Percentiles rank a stretch among this genome's conserved stretches.
Conservation (phyloP, 2,113 vertebrate species). For the Mesembrinibis cayennensis region DNA sequence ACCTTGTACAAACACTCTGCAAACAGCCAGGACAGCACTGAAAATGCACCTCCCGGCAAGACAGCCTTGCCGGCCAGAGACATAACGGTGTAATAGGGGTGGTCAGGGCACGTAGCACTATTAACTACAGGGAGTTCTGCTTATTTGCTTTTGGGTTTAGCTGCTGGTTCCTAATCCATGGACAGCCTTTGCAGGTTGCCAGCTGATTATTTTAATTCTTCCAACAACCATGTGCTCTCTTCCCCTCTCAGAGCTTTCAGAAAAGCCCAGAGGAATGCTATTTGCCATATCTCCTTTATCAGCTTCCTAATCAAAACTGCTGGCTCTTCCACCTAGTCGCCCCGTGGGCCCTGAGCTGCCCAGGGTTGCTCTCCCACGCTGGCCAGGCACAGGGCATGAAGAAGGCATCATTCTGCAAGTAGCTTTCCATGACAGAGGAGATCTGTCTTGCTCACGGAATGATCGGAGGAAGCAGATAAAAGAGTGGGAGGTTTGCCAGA, state of each 20-base stretch:
- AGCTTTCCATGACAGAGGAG: background rate
- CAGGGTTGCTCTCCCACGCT: background rate
- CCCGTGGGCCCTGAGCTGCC: background rate
- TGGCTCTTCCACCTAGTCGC: background rate
- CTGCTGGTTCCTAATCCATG: background rate
- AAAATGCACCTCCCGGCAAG: background rate
- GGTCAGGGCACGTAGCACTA: background rate
- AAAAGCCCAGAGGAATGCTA: fast-evolving
- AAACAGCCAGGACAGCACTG: background rate
- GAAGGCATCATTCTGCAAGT: background rate
- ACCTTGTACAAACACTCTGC: no score
- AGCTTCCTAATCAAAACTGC: background rate
- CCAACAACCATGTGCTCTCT: background rate
- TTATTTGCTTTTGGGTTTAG: background rate
- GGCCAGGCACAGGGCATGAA: background rate
- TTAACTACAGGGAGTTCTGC: background rate
- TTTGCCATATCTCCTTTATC: background rate
- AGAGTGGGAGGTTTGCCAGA: background rate
- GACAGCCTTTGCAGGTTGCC: background rate
- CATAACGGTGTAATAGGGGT: fast-evolving
- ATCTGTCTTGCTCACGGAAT: background rate
- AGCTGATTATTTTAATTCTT: background rate
- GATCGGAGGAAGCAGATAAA: background rate
- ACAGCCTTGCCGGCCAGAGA: background rate
- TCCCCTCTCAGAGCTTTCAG: background rate